Base-by-base conservation (phyloP, 2,888 invertebrate genomes). In the Luffia ferchaultella region DNA sequence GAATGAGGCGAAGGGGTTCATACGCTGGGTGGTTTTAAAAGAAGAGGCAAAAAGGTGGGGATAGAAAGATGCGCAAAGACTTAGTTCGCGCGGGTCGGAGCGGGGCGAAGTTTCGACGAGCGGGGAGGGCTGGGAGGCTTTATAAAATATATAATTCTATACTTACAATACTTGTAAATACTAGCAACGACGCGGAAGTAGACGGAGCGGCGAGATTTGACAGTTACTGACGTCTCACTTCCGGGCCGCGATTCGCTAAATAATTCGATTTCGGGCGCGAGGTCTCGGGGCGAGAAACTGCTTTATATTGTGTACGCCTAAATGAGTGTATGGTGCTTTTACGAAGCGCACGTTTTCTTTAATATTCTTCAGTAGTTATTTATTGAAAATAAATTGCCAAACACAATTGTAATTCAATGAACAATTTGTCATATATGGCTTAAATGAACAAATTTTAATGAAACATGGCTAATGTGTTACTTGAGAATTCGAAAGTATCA, bases 91-190 rank as follows among this genome's bases (percentile, higher is more conserved):
- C 68, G 77, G 76, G 76, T 65, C 65, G 58, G 53, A 40, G 16
- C 16, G n/a, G 20, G 60, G 58, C 55, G 61, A 60, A 64, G 20
- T 41, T 45, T 16, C 48, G 17, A 19, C 18, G 48, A 42, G 20
- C 18, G 20, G 41, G 16, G 20, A 40, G 40, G 62, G 62, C 66
- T 12, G 16, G 66, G 64, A 67, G 77, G 79, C 70, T 80, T 82
- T 83, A 82, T 82, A 82, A 83, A 83, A 83, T 83, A 82, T 83
- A 83, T 83, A 83, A 83, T 83, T 83, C 82, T 83, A 83, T 82
- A 82, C 83, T 83, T 82, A 83, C 83, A 83, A 83, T 83, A 83
- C 83, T 83, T 83, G 83, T 83, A 83, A 83, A 83, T 83, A 83
- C 82, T 48, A 40, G 48, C 48, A 48, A 80, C 72, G 68, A 80